Percentiles rank a stretch among this genome's conserved stretches.
Conservation (phyloP, 2,888 invertebrate species). For the Apamea crenata region DNA sequence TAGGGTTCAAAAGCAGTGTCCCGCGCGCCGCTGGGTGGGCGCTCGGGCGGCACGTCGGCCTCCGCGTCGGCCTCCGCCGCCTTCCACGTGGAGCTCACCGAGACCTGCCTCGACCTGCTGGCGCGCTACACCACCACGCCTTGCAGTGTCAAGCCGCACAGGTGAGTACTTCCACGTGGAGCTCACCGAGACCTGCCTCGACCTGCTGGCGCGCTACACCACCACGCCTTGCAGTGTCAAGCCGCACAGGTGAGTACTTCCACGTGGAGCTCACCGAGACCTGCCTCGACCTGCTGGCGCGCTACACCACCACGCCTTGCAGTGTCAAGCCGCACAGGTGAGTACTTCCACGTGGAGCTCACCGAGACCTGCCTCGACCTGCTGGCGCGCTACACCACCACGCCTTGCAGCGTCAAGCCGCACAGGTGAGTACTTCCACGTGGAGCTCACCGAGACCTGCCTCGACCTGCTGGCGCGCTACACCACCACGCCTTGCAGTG, state of each 20-base stretch:
- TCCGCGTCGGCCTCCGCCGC: conserved; percentile 90
- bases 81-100: conserved; percentile 97
- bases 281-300: conserved; percentile 93
- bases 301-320: conserved; percentile 84
- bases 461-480: conserved; percentile 91
- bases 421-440: conserved; percentile 94
- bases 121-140: conserved; percentile 84
- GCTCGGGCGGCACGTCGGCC: conserved; percentile 77
- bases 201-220: conserved; percentile 86
- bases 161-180: conserved; percentile 95
- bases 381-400: conserved; percentile 86
- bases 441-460: conserved; percentile 94
- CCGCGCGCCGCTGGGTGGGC: conserved; percentile 75
- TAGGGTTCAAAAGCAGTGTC: conserved; percentile 87
- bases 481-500: conserved; percentile 83
- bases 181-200: conserved; percentile 98
- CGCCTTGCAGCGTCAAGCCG: conserved; percentile 87
- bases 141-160: conserved; percentile 90
- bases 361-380: conserved; percentile 97
- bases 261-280: conserved; percentile 98
- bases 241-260: conserved; percentile 93
- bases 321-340: conserved; percentile 90
- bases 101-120: conserved; percentile 95
- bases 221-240: conserved; percentile 84
- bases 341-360: conserved; percentile 94